Conservation (phyloP, 1,140 invertebrate species). For the Panagrolaimus sp. region DNA sequence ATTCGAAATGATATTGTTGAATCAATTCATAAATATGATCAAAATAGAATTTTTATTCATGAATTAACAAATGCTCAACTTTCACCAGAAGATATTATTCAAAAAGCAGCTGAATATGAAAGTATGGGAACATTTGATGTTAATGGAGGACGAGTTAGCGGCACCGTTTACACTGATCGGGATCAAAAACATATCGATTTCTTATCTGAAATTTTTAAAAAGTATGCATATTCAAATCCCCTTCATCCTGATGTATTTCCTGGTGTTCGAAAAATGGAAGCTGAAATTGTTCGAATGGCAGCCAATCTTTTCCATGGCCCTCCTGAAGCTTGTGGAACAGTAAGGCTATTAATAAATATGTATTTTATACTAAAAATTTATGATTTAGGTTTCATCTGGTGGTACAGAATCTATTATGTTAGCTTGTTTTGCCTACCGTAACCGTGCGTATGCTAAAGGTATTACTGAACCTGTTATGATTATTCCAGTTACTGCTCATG, state of each 20-base stretch:
- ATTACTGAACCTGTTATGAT: conserved; percentile 84
- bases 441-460: conserved; percentile 74
- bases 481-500: conserved; percentile 79
- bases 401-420: conserved; percentile 95
- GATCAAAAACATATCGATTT: conserved; percentile 67
- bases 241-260: conserved; percentile 94
- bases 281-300: conserved; percentile 87
- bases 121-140: conserved; percentile 43
- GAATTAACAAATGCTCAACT: conserved; percentile 67
- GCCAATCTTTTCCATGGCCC: conserved; percentile 80
- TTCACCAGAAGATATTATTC: conserved; percentile 36
- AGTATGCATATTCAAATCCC: conserved; percentile 89
- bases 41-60: conserved; percentile 65
- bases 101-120: conserved; percentile 39
- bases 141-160: conserved; percentile 59
- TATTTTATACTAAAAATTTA: background rate
- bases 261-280: conserved; percentile 95
- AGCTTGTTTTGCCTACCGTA: conserved; percentile 90
- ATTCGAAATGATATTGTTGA: conserved; percentile 67
- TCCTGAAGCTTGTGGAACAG: conserved; percentile 75
- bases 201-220: conserved; percentile 73
- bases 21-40: conserved; percentile 67
- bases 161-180: conserved; percentile 73
- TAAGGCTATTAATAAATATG: conserved; percentile 61
- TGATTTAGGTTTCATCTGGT: conserved; percentile 82